Evolutionary conservation across 2,888 invertebrate species (phyloP).

Genomic region (Tipula helvola): DNA sequence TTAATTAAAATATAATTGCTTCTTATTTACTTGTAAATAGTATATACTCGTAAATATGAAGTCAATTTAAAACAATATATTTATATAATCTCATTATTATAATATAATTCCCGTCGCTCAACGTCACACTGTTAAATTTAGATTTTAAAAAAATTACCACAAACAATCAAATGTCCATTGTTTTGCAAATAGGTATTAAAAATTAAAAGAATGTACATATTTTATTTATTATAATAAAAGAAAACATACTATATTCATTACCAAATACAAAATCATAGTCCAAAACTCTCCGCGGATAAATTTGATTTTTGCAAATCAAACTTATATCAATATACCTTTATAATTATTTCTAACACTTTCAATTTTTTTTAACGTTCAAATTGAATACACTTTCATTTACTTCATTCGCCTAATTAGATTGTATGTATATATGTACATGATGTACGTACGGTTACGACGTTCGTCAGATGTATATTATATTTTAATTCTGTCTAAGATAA

Average conservation of each 20-base stretch:
- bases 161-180: neutral
- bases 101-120: neutral
- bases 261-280: neutral
- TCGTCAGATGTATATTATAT: neutral
- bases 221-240: neutral
- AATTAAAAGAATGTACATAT: neutral
- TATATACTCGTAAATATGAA: no score
- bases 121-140: neutral
- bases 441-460: neutral
- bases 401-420: neutral
- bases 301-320: neutral
- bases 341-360: neutral
- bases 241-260: neutral
- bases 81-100: neutral
- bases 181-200: neutral
- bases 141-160: neutral
- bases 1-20: no score
- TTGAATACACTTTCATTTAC: neutral
- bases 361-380: neutral
- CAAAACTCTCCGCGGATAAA: neutral
- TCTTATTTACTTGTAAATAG: no score
- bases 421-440: neutral
- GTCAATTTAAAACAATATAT: no score
- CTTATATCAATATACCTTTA: neutral
- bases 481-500: neutral